Conservation (phyloP, 2,797 vertebrate genomes). For the Pogoniulus pusillus region DNA sequence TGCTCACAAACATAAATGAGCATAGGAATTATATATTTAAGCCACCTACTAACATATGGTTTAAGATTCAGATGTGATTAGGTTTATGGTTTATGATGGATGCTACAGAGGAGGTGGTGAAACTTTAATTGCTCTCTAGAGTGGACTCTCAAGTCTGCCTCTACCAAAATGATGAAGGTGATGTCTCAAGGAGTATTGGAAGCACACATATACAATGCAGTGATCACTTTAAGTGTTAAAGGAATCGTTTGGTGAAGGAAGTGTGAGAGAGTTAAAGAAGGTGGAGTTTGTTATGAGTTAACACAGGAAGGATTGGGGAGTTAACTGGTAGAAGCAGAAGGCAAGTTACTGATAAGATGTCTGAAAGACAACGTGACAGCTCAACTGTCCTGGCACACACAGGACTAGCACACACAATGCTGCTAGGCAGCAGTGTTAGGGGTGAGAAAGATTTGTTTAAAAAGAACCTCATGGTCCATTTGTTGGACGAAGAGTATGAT, state of each 20-base stretch:
- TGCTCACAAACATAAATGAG: background rate
- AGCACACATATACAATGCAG: background rate
- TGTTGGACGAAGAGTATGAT: background rate
- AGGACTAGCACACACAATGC: background rate
- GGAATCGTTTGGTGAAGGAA: background rate
- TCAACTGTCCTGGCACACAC: fast-evolving
- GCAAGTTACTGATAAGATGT: background rate
- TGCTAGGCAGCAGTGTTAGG: no score
- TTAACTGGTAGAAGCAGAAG: background rate
- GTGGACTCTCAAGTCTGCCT: background rate
- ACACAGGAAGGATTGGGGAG: background rate
- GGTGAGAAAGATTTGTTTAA: background rate
- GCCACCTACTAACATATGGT: background rate
- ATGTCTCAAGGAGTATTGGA: background rate
- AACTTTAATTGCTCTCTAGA: background rate
- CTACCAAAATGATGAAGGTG: background rate
- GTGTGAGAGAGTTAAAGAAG: background rate
- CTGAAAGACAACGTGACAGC: background rate
- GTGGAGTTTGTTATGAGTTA: background rate
- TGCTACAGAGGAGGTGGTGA: background rate
- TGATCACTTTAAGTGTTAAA: background rate
- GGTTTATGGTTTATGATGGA: background rate
- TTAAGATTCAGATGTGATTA: background rate
- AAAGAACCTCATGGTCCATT: background rate
- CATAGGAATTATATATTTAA: background rate